Base-by-base conservation (phyloP, 2,113 vertebrate species). In the Syrrhaptes paradoxus region DNA sequence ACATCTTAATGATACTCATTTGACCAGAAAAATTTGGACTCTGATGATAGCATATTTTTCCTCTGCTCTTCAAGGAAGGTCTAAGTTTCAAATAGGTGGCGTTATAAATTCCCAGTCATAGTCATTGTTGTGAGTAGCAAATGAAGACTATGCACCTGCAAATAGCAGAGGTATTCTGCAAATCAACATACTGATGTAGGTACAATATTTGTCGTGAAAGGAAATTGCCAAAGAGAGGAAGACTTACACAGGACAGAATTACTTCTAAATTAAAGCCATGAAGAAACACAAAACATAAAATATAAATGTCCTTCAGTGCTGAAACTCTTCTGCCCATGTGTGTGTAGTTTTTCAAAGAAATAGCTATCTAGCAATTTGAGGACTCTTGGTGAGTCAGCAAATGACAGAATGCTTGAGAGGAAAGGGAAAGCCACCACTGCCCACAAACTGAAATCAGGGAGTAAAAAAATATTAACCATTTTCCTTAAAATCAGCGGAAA, bases 401-500 rank as follows among this genome's bases (percentile, higher is more conserved):
- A n/a, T 52, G 24, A 58, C 7, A 74, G 38, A 74, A 59, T 68
- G 11, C 11, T 72, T 38, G 24, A 61, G 24, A 66, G 17, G 6
- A 86, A 63, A 4, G 46, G 4, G 16, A 16, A 51, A 32, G 3
- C 0, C 17, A 16, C 6, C 3, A 13, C 16, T 71, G 18, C 5
- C 29, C 14, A 48, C 34, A 66, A 80, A 71, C 17, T 59, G 29
- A 71, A 82, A 59, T 31, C 9, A 26, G 7, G 6, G 29, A 66
- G 38, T 57, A 9, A 48, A 82, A 72, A 62, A 62, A 55, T 8
- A 25, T 2, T 4, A 70, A 25, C 9, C 0, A 1, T 49, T 85
- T 91, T 38, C 17, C 34, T 59, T 80, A 61, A 90, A 93, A 59
- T 46, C 15, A 49, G n/a, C 3, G 2, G 24, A 90, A 83, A 73